A percentile compares a stretch with the other conserved stretches of the same genome.
These are phyloP conservation scores for Syritta pipiens DNA, from an alignment of 2,888 invertebrate species.

Conservation along the genomic window DNA sequence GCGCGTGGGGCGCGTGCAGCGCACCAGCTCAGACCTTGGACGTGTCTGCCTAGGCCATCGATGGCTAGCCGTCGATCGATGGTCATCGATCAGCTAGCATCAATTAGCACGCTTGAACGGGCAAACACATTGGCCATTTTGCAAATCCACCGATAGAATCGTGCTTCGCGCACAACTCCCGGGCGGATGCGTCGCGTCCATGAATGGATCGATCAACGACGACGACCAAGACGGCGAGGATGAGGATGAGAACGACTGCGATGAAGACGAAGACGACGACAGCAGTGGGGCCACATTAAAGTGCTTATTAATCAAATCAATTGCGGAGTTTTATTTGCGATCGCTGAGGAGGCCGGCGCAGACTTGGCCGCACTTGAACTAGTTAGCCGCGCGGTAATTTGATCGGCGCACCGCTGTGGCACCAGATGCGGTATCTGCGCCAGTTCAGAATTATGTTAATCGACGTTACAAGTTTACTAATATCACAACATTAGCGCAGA, in stretches of 20 bases:
- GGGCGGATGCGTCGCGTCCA: conserved; percentile 35
- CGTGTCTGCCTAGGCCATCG: conserved; percentile 17
- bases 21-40: conserved; percentile 23
- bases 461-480: conserved; percentile 68
- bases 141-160: conserved; percentile 57
- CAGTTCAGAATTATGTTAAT: conserved; percentile 64
- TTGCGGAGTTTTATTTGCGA: conserved; percentile 40
- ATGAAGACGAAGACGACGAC: conserved; percentile 55
- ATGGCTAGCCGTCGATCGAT: conserved; percentile 27
- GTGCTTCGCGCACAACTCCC: conserved; percentile 27
- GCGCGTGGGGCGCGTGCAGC: neutral
- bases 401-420: conserved; percentile 28
- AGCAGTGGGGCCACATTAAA: conserved; percentile 44
- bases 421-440: conserved; percentile 18
- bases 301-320: conserved; percentile 67
- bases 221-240: conserved; percentile 8
- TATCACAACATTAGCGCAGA: conserved; percentile 66
- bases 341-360: conserved; percentile 21
- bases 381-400: conserved; percentile 59
- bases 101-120: conserved; percentile 61
- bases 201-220: conserved; percentile 41
- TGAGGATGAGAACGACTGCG: conserved; percentile 24
- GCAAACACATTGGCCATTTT: conserved; percentile 64
- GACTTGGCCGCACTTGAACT: conserved; percentile 59
- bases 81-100: conserved; percentile 63